phyloP scores from a whole-genome alignment of 1,140 invertebrate species.

The Diachasma alloeum region DNA sequence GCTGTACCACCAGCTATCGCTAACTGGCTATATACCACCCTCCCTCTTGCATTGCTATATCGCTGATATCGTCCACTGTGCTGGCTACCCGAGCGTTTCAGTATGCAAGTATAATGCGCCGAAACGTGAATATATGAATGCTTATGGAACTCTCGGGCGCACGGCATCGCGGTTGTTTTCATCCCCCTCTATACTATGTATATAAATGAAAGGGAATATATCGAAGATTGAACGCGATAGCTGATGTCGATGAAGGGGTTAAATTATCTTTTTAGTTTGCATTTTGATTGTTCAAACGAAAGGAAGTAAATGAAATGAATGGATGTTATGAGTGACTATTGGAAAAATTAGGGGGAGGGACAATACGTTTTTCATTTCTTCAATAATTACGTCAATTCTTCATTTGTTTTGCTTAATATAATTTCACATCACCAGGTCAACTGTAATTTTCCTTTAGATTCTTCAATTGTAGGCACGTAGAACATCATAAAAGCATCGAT shows the following conservation, averaged over 20 bases:
- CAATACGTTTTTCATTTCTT: no score
- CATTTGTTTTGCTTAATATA: no score
- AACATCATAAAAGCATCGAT: no score
- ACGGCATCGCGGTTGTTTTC: constrained; percentile 51
- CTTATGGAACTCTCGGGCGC: constrained; percentile 57
- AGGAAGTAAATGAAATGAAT: not conserved
- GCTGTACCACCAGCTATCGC: constrained; percentile 34
- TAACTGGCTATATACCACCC: constrained; percentile 32
- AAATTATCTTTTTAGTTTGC: not conserved
- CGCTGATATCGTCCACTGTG: constrained; percentile 25
- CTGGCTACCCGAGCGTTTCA: constrained; percentile 33
- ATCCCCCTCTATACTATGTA: not conserved
- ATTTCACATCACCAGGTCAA: no score
- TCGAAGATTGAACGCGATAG: constrained; percentile 18
- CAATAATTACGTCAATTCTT: no score
- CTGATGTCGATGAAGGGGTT: not conserved
- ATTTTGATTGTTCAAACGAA: not conserved
- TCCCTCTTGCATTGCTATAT: constrained; percentile 28
- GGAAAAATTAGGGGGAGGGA: not conserved
- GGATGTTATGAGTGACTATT: not conserved
- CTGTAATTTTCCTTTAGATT: no score
- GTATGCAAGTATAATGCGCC: constrained; percentile 61
- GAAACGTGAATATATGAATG: constrained; percentile 61
- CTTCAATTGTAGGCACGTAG: no score
- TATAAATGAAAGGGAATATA: constrained; percentile 21